A percentile compares a stretch with the other conserved stretches of the same genome.
These are phyloP conservation scores for Umimayanthus kanabou DNA, from an alignment of 92 coral and sea anemone genomes.

Conservation along the genomic window DNA sequence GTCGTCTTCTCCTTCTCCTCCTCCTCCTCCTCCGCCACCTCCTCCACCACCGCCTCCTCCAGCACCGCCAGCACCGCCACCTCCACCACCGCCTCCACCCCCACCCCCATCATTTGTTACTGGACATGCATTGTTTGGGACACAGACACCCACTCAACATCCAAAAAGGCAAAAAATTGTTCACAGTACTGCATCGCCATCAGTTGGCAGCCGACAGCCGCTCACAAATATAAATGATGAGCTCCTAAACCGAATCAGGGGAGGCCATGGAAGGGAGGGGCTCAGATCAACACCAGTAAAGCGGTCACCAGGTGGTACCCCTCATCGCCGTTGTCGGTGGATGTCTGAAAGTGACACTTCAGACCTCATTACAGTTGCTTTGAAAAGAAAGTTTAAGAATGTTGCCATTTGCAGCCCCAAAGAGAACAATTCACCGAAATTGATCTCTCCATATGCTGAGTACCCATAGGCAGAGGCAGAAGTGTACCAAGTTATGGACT, in stretches of 20 bases:
- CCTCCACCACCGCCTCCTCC: too few species aligned
- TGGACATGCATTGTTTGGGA: neutral
- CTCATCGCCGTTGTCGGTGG: slow-evolving; percentile 59
- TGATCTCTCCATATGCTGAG: slow-evolving; percentile 50
- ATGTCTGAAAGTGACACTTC: slow-evolving; percentile 73
- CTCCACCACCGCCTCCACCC: slow-evolving; percentile 41
- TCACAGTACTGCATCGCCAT: slow-evolving; percentile 14
- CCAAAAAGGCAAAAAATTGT: slow-evolving; percentile 17
- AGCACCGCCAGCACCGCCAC: slow-evolving; percentile 41
- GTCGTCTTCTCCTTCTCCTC: too few species aligned
- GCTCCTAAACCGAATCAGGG: slow-evolving; percentile 58
- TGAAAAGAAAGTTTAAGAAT: slow-evolving; percentile 75
- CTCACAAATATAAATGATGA: slow-evolving; percentile 66
- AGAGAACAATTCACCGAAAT: slow-evolving; percentile 70
- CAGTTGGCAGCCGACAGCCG: slow-evolving; percentile 35
- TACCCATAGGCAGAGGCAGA: slow-evolving; percentile 5
- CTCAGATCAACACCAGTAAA: slow-evolving; percentile 76
- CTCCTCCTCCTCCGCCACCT: too few species aligned
- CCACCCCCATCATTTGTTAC: slow-evolving; percentile 31
- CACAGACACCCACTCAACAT: slow-evolving; percentile 30
- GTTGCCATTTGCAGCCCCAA: slow-evolving; percentile 67
- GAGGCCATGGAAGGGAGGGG: slow-evolving; percentile 57
- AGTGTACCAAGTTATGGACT: neutral
- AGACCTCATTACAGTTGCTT: slow-evolving; percentile 73
- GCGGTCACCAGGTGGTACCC: slow-evolving; percentile 91